phyloP scores from a whole-genome alignment of 2,888 invertebrate genomes.

The Pilophorus perplexus region DNA sequence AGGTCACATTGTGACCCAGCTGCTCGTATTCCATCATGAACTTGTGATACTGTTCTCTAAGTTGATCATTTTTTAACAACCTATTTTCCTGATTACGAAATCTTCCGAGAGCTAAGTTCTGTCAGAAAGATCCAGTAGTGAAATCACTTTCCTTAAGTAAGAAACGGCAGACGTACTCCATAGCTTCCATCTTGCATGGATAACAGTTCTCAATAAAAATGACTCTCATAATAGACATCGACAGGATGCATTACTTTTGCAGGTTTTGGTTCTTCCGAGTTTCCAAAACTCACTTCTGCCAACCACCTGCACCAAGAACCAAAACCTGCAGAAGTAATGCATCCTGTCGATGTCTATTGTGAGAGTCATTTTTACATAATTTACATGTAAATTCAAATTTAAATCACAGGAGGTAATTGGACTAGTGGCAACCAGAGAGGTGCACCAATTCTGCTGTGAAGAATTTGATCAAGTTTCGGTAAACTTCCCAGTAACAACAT shows the following conservation, averaged over 20 bases:
- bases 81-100: slow-evolving; percentile 10
- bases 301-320: too few species aligned
- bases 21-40: slow-evolving; percentile 16
- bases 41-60: neutral
- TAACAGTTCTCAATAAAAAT: slow-evolving; percentile 9
- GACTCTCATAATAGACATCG: slow-evolving; percentile 17
- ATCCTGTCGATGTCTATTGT: slow-evolving; percentile 10
- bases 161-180: slow-evolving; percentile 13
- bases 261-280: slow-evolving; percentile 17
- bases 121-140: neutral
- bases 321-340: neutral
- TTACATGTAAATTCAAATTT: too few species aligned
- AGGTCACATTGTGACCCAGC: slow-evolving; percentile 7
- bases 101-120: neutral
- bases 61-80: slow-evolving; percentile 4
- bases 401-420: too few species aligned
- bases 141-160: too few species aligned
- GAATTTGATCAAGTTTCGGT: too few species aligned
- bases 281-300: slow-evolving; percentile 18
- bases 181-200: slow-evolving; percentile 20
- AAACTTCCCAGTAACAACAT: too few species aligned
- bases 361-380: slow-evolving; percentile 19
- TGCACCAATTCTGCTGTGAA: too few species aligned
- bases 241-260: neutral
- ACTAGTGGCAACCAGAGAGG: too few species aligned